Evolutionary conservation across 2,797 vertebrate species (phyloP), one percentile per base, ranked within the genome.

Genomic region (Leuciscus waleckii): DNA sequence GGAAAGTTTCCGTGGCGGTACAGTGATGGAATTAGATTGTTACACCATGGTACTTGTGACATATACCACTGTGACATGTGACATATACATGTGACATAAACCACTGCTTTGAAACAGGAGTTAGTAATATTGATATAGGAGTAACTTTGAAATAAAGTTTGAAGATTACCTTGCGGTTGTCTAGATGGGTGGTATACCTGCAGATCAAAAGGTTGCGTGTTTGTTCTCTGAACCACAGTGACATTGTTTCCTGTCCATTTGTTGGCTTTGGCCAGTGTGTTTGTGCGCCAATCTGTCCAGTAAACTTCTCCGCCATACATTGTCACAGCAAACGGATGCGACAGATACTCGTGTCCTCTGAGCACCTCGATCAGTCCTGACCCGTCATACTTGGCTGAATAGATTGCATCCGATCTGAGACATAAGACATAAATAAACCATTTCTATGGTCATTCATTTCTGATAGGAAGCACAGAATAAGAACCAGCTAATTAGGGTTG

Each of bases 271-370:
- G 97, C 96, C 83, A 99, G 92, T 0, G 98, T 99, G 85, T 99
- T 99, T 79, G 98, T 99, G 88, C 97, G 94, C 98, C 98, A 99
- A 80, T 99, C 98, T 0, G 98, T 99, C 98, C 98, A 99, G 89
- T 98, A 99, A 4, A 99, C 97, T 86, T 99, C 97, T 81, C 98
- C 98, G 4, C 98, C 98, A 4, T 96, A 99, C 84, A 99, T 94
- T 80, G 98, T 98, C 86, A 99, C 97, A 7, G 98, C 98, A 43
- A 99, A 99, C 0, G 98, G 98, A 84, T 99, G 98, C 0, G 98
- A 99, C 88, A 99, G 95, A 81, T 98, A 98, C 71, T 99, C 98
- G 2, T 99, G 98, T 67, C 98, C 97, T 69, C 97, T 92, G 75
- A 99, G 96, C 73, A 99, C 97, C 92, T 99, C 98, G 70, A 97